Conservation (phyloP, 1,140 invertebrate species). For the Aphis gossypii region DNA sequence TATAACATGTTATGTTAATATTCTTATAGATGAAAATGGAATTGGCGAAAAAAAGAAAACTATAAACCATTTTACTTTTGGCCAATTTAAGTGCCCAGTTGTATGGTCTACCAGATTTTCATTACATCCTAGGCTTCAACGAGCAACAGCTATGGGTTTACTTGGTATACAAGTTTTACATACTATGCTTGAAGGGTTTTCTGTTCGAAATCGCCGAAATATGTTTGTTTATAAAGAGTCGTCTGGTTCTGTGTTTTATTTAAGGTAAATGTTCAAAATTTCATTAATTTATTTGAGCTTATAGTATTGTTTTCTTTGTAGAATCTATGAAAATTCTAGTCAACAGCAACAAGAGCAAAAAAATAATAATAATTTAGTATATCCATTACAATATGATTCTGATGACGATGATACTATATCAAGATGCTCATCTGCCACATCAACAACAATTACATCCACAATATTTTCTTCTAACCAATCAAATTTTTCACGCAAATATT, state of each 20-base stretch:
- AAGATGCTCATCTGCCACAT: slow-evolving; percentile 45
- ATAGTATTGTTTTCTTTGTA: neutral
- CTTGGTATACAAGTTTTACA: slow-evolving; percentile 72
- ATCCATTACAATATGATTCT: neutral
- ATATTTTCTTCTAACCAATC: neutral
- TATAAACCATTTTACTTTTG: slow-evolving; percentile 67
- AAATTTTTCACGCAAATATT: slow-evolving; percentile 11
- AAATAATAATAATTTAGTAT: neutral
- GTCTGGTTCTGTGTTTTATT: slow-evolving; percentile 75
- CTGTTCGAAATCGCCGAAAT: slow-evolving; percentile 78
- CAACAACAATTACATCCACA: slow-evolving; percentile 31
- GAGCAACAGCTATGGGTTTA: slow-evolving; percentile 71
- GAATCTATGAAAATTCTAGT: slow-evolving; percentile 38
- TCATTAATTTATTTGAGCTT: neutral
- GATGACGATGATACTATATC: slow-evolving; percentile 41
- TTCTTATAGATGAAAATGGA: slow-evolving; percentile 42
- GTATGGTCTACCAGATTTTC: slow-evolving; percentile 77
- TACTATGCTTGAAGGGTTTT: slow-evolving; percentile 75
- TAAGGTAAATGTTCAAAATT: slow-evolving; percentile 64
- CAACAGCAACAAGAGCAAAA: slow-evolving; percentile 3
- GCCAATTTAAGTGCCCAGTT: slow-evolving; percentile 76
- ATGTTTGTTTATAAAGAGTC: slow-evolving; percentile 83
- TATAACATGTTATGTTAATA: neutral
- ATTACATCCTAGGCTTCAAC: slow-evolving; percentile 76
- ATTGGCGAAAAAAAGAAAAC: slow-evolving; percentile 7